Percentiles rank a stretch among this genome's conserved stretches.
phyloP scores from a whole-genome alignment of 2,888 invertebrate genomes.

The Slavum lentiscoides region DNA sequence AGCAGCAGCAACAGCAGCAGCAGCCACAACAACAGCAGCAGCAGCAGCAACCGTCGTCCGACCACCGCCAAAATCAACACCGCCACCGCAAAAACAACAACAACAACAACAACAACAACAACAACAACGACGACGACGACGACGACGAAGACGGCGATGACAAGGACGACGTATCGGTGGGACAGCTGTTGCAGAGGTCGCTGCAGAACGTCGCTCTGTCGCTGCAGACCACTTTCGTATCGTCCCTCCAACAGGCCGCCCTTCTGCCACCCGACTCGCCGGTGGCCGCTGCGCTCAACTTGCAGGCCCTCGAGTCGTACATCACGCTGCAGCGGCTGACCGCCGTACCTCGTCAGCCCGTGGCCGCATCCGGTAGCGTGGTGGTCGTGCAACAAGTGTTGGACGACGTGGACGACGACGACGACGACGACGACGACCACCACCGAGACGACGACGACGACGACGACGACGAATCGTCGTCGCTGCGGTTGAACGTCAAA shows the following conservation, averaged over 20 bases:
- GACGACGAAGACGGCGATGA: constrained; percentile 63
- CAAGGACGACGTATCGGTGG: constrained; percentile 63
- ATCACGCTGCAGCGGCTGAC: constrained; percentile 70
- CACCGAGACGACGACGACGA: constrained; percentile 1
- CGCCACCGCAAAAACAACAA: neutral
- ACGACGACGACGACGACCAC: constrained; percentile 9
- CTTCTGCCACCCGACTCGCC: constrained; percentile 80
- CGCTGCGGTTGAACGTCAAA: constrained; percentile 59
- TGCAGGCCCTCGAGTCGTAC: constrained; percentile 85
- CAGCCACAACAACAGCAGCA: constrained; percentile 55
- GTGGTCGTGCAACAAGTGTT: constrained; percentile 20
- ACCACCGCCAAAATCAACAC: neutral
- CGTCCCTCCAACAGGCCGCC: constrained; percentile 81
- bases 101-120: neutral
- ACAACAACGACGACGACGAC: constrained; percentile 55
- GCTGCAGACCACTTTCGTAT: constrained; percentile 82
- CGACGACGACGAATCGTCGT: constrained; percentile 17
- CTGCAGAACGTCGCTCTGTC: constrained; percentile 78
- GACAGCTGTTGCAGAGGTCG: constrained; percentile 63
- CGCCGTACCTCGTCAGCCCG: constrained; percentile 37
- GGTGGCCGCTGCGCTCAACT: constrained; percentile 80
- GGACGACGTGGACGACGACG: neutral
- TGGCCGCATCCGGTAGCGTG: neutral
- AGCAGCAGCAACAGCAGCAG: constrained; percentile 12
- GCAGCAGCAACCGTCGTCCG: constrained; percentile 58